Base-by-base conservation (phyloP, 2,113 vertebrate species). In the Euleptes europaea region DNA sequence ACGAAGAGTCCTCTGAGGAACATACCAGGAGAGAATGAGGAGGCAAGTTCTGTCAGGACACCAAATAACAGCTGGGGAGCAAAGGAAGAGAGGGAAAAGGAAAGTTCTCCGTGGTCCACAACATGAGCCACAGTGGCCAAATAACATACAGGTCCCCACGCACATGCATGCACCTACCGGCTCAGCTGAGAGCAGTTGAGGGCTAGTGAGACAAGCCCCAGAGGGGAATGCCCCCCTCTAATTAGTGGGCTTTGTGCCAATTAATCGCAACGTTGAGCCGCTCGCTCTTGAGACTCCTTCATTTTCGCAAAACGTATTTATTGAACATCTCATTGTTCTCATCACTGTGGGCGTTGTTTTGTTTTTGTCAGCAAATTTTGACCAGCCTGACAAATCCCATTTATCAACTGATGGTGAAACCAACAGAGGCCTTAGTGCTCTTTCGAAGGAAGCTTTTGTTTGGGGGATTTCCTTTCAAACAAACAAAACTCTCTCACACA, bases 351-450 rank as follows among this genome's bases (percentile, higher is more conserved):
- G 87, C 54, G 88, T 66, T 86, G 75, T 67, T 86, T 63, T 86
- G 75, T 74, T 86, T 88, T 89, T 86, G 86, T 89, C 90, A 91
- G 66, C 17, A 78, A 85, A 77, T 80, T 75, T 51, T 83, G 84
- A 88, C 71, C 60, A 19, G 82, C 86, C 86, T 83, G 89, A 86
- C 90, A 88, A 89, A 77, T 86, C 28, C 33, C 67, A 85, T 63
- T 31, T 83, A 71, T 88, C 82, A 89, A 44, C 66, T 23, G 21
- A 71, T 73, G 72, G 21, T 47, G 80, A 44, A 84, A 69, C 57
- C 82, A 84, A 86, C 86, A 74, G 40, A 40, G 73, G 47, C 70
- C 60, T 79, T 78, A 82, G 49, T 51, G 38, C 21, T 44, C 13
- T 63, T 77, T 26, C 57, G 67, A 78, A 42, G 31, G 40, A 26